phyloP scores from a whole-genome alignment of 2,888 invertebrate genomes.

The Scaptomyza cyrtandrae region DNA sequence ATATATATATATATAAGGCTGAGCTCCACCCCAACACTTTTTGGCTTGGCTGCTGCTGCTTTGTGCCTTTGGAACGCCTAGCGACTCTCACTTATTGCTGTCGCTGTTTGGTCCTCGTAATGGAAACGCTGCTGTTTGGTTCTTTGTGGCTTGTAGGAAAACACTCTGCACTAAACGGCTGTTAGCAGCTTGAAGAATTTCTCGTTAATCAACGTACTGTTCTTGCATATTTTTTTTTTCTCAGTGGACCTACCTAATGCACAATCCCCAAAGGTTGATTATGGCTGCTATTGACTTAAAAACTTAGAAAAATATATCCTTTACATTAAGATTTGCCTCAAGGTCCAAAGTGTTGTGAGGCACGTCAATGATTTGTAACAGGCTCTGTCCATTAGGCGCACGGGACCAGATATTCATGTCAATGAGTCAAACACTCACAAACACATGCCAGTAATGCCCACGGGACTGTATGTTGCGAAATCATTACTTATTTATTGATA shows the following conservation, averaged over 20 bases:
- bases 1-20: slow-evolving; percentile 22
- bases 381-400: slow-evolving; percentile 39
- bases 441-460: slow-evolving; percentile 31
- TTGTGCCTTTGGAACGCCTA: slow-evolving; percentile 65
- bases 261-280: slow-evolving; percentile 66
- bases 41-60: slow-evolving; percentile 38
- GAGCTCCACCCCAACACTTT: slow-evolving; percentile 43
- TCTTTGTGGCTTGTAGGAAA: background rate
- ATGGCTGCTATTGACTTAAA: slow-evolving; percentile 51
- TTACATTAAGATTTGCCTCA: slow-evolving; percentile 58
- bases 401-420: slow-evolving; percentile 53
- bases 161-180: slow-evolving; percentile 1
- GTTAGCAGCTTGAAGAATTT: slow-evolving; percentile 29
- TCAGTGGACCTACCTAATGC: slow-evolving; percentile 40
- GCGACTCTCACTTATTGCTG: slow-evolving; percentile 56
- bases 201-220: slow-evolving; percentile 37
- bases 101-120: slow-evolving; percentile 56
- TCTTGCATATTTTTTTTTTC: slow-evolving; percentile 23
- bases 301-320: slow-evolving; percentile 65
- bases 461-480: slow-evolving; percentile 35
- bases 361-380: slow-evolving; percentile 61
- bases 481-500: slow-evolving; percentile 72
- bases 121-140: slow-evolving; percentile 29
- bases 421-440: slow-evolving; percentile 16
- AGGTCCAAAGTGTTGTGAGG: slow-evolving; percentile 31